These are phyloP conservation scores for Camponotus pennsylvanicus DNA, from an alignment of 1,140 invertebrate species.

Conservation along the genomic window DNA sequence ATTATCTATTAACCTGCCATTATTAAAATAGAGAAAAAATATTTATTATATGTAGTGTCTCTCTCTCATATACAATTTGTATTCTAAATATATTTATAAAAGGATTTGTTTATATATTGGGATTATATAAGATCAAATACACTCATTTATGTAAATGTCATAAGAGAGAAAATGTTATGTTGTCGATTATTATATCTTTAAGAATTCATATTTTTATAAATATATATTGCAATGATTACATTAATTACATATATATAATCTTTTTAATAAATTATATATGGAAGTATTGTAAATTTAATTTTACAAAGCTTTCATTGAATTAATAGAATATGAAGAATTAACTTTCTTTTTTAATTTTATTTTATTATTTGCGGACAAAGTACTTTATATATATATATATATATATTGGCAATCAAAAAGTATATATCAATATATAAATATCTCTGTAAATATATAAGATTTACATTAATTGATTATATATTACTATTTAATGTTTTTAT, in stretches of 20 bases:
- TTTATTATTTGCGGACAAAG: background rate
- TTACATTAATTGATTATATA: background rate
- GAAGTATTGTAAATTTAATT: constrained; percentile 6
- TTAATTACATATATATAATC: background rate
- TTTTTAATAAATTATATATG: background rate
- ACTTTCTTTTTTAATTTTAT: constrained; percentile 14
- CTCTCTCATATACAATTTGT: background rate
- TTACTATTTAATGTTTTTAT: background rate
- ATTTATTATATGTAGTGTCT: background rate
- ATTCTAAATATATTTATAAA: background rate
- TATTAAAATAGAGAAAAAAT: background rate
- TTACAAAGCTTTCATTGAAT: constrained; percentile 5
- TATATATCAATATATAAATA: background rate
- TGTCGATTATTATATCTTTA: background rate
- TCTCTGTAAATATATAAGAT: background rate
- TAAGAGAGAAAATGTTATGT: background rate
- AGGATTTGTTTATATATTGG: constrained; percentile 5
- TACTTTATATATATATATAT: background rate
- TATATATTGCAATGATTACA: constrained; percentile 9
- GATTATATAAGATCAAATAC: background rate
- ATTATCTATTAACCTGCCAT: constrained; percentile 6
- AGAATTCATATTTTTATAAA: constrained; percentile 9
- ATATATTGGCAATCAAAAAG: background rate
- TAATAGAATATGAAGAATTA: background rate
- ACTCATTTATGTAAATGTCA: background rate